Conservation (phyloP, 2,888 invertebrate genomes). For the Aphodius sticticus region DNA sequence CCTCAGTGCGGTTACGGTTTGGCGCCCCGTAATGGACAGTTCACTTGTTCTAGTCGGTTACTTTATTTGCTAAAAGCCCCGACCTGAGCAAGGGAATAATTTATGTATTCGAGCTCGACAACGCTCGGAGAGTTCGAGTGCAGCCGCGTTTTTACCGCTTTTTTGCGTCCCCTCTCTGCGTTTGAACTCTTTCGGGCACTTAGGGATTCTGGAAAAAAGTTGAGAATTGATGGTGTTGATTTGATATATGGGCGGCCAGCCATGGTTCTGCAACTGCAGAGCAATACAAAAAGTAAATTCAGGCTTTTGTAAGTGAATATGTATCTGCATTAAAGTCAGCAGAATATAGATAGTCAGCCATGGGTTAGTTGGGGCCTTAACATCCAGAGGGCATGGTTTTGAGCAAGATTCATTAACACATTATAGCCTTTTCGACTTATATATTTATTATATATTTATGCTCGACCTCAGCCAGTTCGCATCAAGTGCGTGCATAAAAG, state of each 20-base stretch:
- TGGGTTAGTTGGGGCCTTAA: too few relatives aligned
- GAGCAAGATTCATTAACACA: too few relatives aligned
- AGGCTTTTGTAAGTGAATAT: too few relatives aligned
- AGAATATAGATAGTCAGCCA: too few relatives aligned
- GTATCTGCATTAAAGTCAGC: too few relatives aligned
- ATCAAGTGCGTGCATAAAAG: too few relatives aligned
- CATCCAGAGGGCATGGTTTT: too few relatives aligned
- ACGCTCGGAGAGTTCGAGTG: not conserved
- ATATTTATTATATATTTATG: too few relatives aligned
- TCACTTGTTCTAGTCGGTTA: not conserved
- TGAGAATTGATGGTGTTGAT: not conserved
- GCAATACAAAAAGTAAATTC: too few relatives aligned
- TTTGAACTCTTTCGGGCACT: conserved; percentile 4
- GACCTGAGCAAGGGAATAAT: not conserved
- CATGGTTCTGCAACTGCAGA: not conserved
- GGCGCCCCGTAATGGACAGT: not conserved
- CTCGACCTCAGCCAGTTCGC: too few relatives aligned
- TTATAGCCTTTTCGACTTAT: too few relatives aligned
- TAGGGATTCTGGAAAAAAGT: not conserved
- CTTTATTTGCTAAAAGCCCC: not conserved
- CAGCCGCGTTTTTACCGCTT: not conserved
- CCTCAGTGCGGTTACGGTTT: not conserved
- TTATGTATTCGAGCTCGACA: not conserved
- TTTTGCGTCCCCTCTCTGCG: not conserved
- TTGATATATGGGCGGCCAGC: not conserved